A percentile compares a stretch with the other conserved stretches of the same genome.
Conservation (phyloP, 2,888 invertebrate species). For the Trichogramma dendrolimi region DNA sequence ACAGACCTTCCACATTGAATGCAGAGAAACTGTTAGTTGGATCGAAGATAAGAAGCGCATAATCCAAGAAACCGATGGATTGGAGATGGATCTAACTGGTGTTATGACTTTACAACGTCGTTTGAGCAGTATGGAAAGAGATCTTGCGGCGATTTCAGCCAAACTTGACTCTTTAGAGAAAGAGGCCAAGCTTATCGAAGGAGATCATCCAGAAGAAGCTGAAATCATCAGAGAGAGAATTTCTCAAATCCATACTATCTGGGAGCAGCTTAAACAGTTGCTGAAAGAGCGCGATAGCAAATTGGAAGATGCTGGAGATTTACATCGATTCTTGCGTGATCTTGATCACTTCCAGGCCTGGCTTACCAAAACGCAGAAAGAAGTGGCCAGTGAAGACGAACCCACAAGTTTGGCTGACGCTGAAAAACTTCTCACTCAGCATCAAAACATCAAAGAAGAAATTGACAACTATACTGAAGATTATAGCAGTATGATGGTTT, state of each 20-base stretch:
- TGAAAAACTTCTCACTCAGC: slow-evolving; percentile 92
- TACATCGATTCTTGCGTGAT: slow-evolving; percentile 96
- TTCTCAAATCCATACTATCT: slow-evolving; percentile 83
- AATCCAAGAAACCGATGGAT: slow-evolving; percentile 93
- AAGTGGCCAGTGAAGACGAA: slow-evolving; percentile 94
- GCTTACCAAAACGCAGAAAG: slow-evolving; percentile 98
- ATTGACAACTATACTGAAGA: slow-evolving; percentile 99
- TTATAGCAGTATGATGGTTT: slow-evolving; percentile 99
- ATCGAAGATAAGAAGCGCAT: slow-evolving; percentile 99
- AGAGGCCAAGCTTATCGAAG: slow-evolving; percentile 88
- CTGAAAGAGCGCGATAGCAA: slow-evolving; percentile 97
- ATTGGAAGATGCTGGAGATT: slow-evolving; percentile 96
- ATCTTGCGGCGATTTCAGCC: slow-evolving; percentile 97
- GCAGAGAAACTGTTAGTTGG: slow-evolving; percentile 97
- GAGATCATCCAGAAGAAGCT: slow-evolving; percentile 92
- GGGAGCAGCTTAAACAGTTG: slow-evolving; percentile 96
- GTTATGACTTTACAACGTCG: slow-evolving; percentile 97
- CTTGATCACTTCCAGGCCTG: slow-evolving; percentile 99
- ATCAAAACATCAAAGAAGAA: slow-evolving; percentile 97
- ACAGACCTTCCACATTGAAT: slow-evolving; percentile 99
- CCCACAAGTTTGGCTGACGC: slow-evolving; percentile 92
- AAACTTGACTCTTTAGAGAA: slow-evolving; percentile 89
- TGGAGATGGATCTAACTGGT: slow-evolving; percentile 97
- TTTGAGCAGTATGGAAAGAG: slow-evolving; percentile 97
- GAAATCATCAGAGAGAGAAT: slow-evolving; percentile 85